Conservation (phyloP, 2,888 invertebrate genomes). For the Netelia inedita region DNA sequence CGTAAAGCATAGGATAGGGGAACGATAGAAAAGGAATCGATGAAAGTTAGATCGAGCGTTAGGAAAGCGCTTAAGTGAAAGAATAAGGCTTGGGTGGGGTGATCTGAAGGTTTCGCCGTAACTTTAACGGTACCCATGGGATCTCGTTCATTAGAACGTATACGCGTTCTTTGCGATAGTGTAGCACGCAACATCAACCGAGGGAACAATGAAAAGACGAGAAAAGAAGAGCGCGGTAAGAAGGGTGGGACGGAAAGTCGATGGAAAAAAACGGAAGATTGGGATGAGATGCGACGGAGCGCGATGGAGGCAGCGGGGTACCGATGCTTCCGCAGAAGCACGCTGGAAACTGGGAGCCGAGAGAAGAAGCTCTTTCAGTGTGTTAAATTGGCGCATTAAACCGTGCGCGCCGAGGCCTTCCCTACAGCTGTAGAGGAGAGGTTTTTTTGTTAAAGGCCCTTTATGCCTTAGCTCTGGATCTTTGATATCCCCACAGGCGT, state of each 20-base stretch:
- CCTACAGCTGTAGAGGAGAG: conserved; percentile 37
- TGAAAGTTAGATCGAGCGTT: conserved; percentile 45
- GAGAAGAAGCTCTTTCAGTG: conserved; percentile 63
- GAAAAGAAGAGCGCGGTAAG: conserved; percentile 4
- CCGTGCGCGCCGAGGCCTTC: conserved; percentile 41
- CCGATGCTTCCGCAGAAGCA: conserved; percentile 53
- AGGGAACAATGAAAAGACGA: conserved; percentile 46
- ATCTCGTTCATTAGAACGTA: conserved; percentile 50
- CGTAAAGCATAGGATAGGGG: not conserved
- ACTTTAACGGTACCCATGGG: conserved; percentile 35
- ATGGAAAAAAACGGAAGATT: conserved; percentile 32
- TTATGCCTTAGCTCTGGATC: conserved; percentile 46
- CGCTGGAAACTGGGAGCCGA: conserved; percentile 25
- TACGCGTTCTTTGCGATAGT: conserved; percentile 9
- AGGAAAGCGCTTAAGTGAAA: conserved; percentile 37
- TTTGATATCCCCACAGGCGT: conserved; percentile 57
- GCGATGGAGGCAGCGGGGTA: conserved; percentile 26
- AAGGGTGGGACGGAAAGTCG: conserved; percentile 7
- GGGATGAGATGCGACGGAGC: conserved; percentile 52
- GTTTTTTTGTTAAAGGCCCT: conserved; percentile 53
- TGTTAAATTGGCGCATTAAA: conserved; percentile 73
- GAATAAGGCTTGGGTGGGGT: conserved; percentile 29
- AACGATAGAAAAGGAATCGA: conserved; percentile 32
- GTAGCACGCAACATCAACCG: conserved; percentile 46
- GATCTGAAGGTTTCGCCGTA: conserved; percentile 19